Conservation (phyloP, 2,797 vertebrate species). For the Enteromius viviparus region DNA sequence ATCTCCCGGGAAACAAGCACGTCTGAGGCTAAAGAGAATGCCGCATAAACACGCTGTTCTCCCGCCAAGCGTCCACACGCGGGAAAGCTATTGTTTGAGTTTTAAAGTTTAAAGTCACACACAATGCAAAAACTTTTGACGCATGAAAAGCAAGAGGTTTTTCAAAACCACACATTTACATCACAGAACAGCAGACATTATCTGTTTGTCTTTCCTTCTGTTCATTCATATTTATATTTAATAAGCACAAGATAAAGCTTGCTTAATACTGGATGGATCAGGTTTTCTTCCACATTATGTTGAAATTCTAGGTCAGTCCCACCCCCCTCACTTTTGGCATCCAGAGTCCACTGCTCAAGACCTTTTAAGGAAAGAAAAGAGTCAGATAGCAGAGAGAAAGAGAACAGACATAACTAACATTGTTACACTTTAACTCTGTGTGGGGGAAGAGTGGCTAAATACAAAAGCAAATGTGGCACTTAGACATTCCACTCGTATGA, state of each 20-base stretch:
- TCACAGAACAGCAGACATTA: not conserved
- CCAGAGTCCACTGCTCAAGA: constrained; percentile 34
- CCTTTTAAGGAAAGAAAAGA: constrained; percentile 55
- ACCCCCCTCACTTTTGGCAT: constrained; percentile 32
- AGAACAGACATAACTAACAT: not conserved
- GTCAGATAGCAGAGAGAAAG: constrained; percentile 10
- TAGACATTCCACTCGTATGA: not conserved
- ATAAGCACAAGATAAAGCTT: not conserved
- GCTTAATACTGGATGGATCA: constrained; percentile 16
- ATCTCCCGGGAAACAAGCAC: constrained; percentile 56
- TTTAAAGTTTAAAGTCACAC: constrained; percentile 64
- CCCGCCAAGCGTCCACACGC: constrained; percentile 2
- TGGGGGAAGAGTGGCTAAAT: not conserved
- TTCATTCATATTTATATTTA: not conserved
- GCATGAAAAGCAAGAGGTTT: not conserved
- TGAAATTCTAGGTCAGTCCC: constrained; percentile 48
- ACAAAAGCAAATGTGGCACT: not conserved
- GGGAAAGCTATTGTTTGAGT: constrained; percentile 41
- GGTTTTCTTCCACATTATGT: constrained; percentile 31
- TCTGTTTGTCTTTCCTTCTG: not conserved
- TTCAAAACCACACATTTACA: not conserved
- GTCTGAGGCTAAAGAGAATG: constrained; percentile 44
- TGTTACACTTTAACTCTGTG: constrained; percentile 43
- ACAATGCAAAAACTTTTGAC: not conserved
- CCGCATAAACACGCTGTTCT: constrained; percentile 46